Evolutionary conservation across 64 coral and sea anemone genomes (phyloP), one percentile per base, ranked within the genome.

Genomic region (Porites lutea): DNA sequence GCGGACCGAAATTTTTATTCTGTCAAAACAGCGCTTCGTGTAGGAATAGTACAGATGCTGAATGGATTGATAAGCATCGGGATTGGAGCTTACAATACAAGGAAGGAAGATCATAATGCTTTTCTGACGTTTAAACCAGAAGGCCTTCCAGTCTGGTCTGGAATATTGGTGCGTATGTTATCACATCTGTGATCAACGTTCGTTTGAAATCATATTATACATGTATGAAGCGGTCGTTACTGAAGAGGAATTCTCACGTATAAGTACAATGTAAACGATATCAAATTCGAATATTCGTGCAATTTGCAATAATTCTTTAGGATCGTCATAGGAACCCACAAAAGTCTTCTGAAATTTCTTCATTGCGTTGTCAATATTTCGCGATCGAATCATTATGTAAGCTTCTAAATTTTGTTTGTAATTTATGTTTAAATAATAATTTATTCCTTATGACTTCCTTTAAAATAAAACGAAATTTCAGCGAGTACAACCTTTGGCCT

Each of bases 81-180:
- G 6, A 94, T 97, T 59, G 95, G 95, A 82, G 95, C 92, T 27
- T 97, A 88, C 83, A 97, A 88, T 81, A 97, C 95, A 43, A 94
- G 70, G 48, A 90, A 97, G 22, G 88, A 97, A 46, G 88, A 97
- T 70, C 95, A 97, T 88, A 65, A 79, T 7, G 95, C 90, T 37
- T 87, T 97, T 44, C 77, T 92, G 18, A 73, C 91, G 20, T 97
- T 97, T 82, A 87, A 97, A 88, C 82, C 95, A 49, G 87, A 94
- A 20, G 95, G 95, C 21, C 83, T 97, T 13, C 95, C 95, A 63
- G 92, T 97, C 13, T 97, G 95, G 95, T 89, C 92, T 16, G 95
- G 95, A 59, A 86, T 94, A 58, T 62, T 97, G 79, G 95, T 97
- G 87, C 75, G 95, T 87, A 60, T 18, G 22, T 20, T 37, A 37